Evolutionary conservation across 2,888 invertebrate species (phyloP), one percentile per base, ranked within the genome.

Genomic region (Stenodema calcarata): DNA sequence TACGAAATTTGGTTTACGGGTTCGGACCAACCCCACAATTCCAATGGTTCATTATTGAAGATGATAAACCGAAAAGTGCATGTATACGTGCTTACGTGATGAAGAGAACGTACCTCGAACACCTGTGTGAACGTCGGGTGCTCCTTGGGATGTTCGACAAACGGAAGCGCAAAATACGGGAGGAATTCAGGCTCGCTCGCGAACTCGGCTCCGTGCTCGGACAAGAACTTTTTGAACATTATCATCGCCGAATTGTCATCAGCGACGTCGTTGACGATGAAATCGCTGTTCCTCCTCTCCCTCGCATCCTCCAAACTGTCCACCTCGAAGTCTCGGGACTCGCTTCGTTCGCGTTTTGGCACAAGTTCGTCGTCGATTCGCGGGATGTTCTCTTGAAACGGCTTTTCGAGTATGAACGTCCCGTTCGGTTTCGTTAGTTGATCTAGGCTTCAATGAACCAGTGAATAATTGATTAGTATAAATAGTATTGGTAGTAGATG

Each of bases 91-190:
- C n/a, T n/a, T n/a, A n/a, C n/a, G n/a, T n/a, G n/a, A n/a, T n/a
- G n/a, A n/a, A n/a, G n/a, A n/a, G n/a, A n/a, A 35, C 87, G 84
- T 88, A 91, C 91, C 88, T 92, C 90, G 89, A 93, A 93, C 70
- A 93, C 89, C 88, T 93, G 92, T 79, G 91, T 91, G 89, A 93
- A 93, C 28, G 92, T 92, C 0, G 93, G 92, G 90, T 93, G 93
- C 35, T 91, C 90, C 85, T 91, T 91, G 0, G 93, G 93, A 88
- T 92, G 92, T 41, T 92, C 91, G n/a, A 93, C 92, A 89, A 92
- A 93, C 0, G 93, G 93, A 28, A 94, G 90, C 41, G 93, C 93
- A 90, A 93, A 93, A 88, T 92, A 93, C 2, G 93, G 92, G 69
- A 93, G 90, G 88, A 93, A 92, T 86, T 93, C 92, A 62, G 92